Evolutionary conservation across 2,888 invertebrate genomes (phyloP).

Genomic region (Phytoseiulus persimilis): DNA sequence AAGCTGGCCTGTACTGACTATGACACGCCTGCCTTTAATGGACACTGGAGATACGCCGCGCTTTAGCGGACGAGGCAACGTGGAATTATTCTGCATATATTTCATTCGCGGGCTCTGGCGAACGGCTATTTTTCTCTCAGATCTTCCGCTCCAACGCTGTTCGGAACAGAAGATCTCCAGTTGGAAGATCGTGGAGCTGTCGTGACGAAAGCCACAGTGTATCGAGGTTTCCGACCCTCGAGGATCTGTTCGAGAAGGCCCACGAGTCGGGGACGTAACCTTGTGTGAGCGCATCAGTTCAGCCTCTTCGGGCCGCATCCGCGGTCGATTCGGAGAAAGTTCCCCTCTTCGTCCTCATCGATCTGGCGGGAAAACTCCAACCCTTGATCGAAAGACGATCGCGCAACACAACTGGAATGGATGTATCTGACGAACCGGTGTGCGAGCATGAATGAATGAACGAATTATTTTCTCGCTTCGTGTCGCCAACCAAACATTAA

Average conservation of each 20-base stretch:
- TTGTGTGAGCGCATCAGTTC: not conserved
- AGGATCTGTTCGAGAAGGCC: not conserved
- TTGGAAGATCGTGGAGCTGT: not conserved
- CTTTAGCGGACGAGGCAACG: not conserved
- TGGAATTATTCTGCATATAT: not conserved
- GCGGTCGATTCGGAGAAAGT: no score
- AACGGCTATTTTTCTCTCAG: not conserved
- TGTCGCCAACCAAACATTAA: no score
- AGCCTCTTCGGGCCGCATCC: not conserved
- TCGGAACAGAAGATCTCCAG: not conserved
- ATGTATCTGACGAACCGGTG: no score
- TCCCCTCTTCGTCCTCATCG: not conserved
- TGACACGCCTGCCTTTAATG: not conserved
- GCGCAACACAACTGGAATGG: no score
- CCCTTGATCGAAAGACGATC: no score
- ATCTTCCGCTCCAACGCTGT: not conserved
- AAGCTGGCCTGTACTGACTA: not conserved
- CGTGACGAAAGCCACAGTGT: not conserved
- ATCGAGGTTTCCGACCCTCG: not conserved
- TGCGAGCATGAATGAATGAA: no score
- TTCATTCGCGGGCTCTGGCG: not conserved
- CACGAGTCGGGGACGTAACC: not conserved
- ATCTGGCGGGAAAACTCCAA: not conserved
- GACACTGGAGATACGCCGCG: not conserved
- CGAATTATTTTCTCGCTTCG: no score